Evolutionary conservation across 2,888 invertebrate genomes (phyloP).

Genomic region (Clivina fossor): DNA sequence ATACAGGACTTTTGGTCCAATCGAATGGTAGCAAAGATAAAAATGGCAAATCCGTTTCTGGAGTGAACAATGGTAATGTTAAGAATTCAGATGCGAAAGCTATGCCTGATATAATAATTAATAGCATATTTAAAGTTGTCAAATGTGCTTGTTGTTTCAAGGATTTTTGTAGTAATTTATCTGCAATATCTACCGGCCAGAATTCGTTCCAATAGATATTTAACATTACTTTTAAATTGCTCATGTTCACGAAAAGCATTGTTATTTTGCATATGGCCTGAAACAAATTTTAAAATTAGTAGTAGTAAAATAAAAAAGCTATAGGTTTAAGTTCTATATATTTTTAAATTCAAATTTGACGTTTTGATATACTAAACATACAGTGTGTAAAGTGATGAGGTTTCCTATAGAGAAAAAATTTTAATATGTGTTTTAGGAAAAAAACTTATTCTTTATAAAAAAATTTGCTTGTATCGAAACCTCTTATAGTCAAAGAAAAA

Average conservation of each 20-base stretch:
- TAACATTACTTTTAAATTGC: slow-evolving; percentile 10
- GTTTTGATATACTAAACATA: too few relatives aligned
- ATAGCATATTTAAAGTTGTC: slow-evolving; percentile 9
- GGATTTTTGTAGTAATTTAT: not conserved
- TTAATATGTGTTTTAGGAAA: too few relatives aligned
- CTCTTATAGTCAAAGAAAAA: too few relatives aligned
- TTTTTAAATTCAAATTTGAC: too few relatives aligned
- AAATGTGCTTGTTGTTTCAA: slow-evolving; percentile 7
- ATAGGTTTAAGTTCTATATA: too few relatives aligned
- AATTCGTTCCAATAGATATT: slow-evolving; percentile 6
- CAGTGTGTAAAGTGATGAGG: too few relatives aligned
- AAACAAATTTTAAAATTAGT: too few relatives aligned
- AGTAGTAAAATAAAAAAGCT: too few relatives aligned
- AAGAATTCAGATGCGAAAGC: slow-evolving; percentile 15
- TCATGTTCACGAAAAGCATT: not conserved
- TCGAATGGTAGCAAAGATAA: slow-evolving; percentile 9
- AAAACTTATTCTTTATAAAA: too few relatives aligned
- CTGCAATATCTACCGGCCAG: slow-evolving; percentile 17
- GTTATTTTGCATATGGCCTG: slow-evolving; percentile 18
- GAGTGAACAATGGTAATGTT: slow-evolving; percentile 5
- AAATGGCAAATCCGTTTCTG: slow-evolving; percentile 3
- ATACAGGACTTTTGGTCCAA: slow-evolving; percentile 14
- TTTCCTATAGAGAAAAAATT: too few relatives aligned
- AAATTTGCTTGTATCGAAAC: too few relatives aligned
- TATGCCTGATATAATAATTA: not conserved